Percentiles rank a stretch among this genome's conserved stretches.
Evolutionary conservation across 2,113 vertebrate species (phyloP).

Genomic region (Dryoscopus gambensis): DNA sequence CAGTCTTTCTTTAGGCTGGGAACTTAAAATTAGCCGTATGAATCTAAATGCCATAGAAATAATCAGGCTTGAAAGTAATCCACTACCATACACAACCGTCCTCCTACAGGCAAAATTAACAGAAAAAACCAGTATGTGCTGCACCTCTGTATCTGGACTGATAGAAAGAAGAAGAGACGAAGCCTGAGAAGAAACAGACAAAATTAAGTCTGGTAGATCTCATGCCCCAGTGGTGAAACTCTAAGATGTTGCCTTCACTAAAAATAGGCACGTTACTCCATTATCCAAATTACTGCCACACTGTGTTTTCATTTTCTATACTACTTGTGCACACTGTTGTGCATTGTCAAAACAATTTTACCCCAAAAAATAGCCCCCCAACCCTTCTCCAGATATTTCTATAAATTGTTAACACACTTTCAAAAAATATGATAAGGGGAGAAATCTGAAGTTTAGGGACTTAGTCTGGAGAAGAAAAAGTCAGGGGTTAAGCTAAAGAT

Average conservation of each 20-base stretch:
- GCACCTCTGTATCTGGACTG: background rate
- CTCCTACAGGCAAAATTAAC: background rate
- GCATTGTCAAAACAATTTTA: background rate
- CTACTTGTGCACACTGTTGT: rapidly evolving
- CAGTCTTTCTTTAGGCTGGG: background rate
- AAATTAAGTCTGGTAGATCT: background rate
- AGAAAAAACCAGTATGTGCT: background rate
- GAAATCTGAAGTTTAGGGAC: background rate
- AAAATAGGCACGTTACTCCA: background rate
- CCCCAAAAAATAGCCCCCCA: background rate
- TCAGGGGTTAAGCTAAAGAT: background rate
- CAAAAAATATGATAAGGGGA: background rate
- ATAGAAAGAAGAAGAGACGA: background rate
- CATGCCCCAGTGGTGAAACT: background rate
- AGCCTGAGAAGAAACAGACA: background rate
- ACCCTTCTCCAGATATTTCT: background rate
- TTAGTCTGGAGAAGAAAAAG: background rate
- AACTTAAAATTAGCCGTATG: background rate
- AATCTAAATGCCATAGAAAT: background rate
- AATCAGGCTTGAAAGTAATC: background rate
- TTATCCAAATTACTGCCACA: background rate
- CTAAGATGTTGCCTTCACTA: background rate
- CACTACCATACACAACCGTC: background rate
- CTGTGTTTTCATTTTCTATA: background rate
- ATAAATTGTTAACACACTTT: background rate